Base-by-base conservation (phyloP, 1,140 invertebrate species). In the Cardiocondyla obscurior region DNA sequence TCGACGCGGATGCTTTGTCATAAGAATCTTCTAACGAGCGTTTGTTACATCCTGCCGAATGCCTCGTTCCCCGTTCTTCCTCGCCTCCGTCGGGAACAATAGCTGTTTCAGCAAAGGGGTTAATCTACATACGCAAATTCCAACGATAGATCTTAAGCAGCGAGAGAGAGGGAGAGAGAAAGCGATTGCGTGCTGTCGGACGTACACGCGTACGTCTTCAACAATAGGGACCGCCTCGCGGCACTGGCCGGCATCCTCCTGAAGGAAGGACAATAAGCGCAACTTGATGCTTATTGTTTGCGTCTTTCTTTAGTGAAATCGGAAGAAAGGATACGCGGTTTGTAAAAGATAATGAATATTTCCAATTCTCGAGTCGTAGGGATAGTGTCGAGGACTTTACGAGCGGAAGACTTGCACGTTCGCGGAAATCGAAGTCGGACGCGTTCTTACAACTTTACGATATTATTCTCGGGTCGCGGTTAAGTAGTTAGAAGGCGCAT, bases 121-220 rank as follows among this genome's bases (percentile, higher is more conserved):
- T 93, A 91, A 92, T 92, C 91, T 92, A 91, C 92, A 93, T 92
- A 92, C 90, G 89, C 86, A 89, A 92, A 90, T 89, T 86, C 87
- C 89, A 90, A 87, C 90, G 90, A 91, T 92, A 93, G 91, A 93
- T 93, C 92, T 92, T 86, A 86, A 88, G 88, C 85, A 70, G 72
- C 79, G 85, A 83, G 82, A 83, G 85, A 73, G 74, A 64, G 69
- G 76, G 85, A 83, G 82, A 83, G 85, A 73, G 74, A 64, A 73
- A 70, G 81, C 81, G 84, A 55, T 81, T 62, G 81, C 82, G 84
- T 86, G 84, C 84, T 86, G 84, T 76, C 72, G 82, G 70, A 83
- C 85, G 85, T 89, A 76, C 85, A 65, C 77, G 82, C 83, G 83
- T 86, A 85, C 81, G 84, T 90, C 88, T 87, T 90, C 88, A 89